Conservation (phyloP, 2,888 invertebrate species). For the Drosophila mulleri region DNA sequence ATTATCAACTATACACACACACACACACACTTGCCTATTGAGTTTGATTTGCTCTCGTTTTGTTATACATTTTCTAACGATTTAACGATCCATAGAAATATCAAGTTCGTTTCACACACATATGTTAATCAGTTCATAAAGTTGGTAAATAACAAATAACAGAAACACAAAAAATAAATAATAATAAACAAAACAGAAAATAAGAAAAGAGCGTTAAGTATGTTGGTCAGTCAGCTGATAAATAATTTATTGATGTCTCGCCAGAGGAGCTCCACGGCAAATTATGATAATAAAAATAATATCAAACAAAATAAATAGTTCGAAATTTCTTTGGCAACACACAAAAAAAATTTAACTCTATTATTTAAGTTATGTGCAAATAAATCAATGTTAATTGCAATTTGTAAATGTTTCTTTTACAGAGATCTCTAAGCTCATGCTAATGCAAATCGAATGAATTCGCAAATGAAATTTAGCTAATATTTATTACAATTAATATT, state of each 20-base stretch:
- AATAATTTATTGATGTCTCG: constrained; percentile 25
- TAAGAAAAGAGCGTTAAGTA: constrained; percentile 22
- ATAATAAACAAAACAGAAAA: neutral
- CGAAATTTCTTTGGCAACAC: neutral
- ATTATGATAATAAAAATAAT: neutral
- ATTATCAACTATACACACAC: constrained; percentile 57
- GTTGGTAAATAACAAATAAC: constrained; percentile 26
- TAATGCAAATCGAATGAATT: neutral
- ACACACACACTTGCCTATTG: neutral
- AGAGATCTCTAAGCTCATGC: neutral
- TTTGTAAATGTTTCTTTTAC: no score
- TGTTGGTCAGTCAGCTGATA: constrained; percentile 38
- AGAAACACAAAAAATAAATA: neutral
- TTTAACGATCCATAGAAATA: constrained; percentile 62
- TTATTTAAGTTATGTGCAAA: neutral
- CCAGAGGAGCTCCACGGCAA: neutral
- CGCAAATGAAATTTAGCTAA: neutral
- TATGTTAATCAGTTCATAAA: constrained; percentile 75
- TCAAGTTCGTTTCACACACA: constrained; percentile 75
- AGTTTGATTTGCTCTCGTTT: constrained; percentile 48
- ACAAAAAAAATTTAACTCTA: neutral
- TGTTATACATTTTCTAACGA: constrained; percentile 32
- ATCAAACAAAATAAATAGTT: neutral
- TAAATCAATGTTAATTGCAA: neutral
- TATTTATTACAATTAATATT: no score